A percentile compares a stretch with the other conserved stretches of the same genome.
Conservation (phyloP, 2,888 invertebrate genomes). For the Monoplex corrugatus region DNA sequence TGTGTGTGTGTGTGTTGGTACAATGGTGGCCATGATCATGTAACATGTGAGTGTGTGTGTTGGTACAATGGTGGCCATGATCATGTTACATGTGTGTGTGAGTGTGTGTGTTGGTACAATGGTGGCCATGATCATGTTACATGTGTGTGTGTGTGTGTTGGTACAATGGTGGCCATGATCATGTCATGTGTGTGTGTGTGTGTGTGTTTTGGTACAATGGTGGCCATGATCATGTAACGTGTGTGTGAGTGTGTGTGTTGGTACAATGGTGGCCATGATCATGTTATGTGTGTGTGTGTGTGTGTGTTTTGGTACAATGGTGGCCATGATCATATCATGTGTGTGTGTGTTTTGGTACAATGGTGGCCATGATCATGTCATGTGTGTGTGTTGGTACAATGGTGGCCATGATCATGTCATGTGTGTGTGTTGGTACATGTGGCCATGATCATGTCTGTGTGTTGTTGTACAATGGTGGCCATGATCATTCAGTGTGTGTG, state of each 20-base stretch:
- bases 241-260: not conserved
- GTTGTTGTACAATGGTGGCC: not conserved
- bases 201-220: not conserved
- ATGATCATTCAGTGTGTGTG: not conserved
- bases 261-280: not conserved
- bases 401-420: too few species aligned
- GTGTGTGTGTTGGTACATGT: not conserved
- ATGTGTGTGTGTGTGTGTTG: not conserved
- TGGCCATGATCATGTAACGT: conserved; percentile 85
- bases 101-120: not conserved
- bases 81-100: not conserved
- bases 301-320: too few species aligned
- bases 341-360: not conserved
- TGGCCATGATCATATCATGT: too few species aligned
- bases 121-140: not conserved
- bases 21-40: too few species aligned
- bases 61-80: not conserved
- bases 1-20: not conserved
- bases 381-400: not conserved
- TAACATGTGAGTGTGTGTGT: not conserved
- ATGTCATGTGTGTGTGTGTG: not conserved
- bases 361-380: not conserved
- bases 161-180: too few species aligned
- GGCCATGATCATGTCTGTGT: too few species aligned
- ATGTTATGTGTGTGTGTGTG: not conserved